phyloP scores from a whole-genome alignment of 2,113 vertebrate genomes.

The Grammomys surdaster region DNA sequence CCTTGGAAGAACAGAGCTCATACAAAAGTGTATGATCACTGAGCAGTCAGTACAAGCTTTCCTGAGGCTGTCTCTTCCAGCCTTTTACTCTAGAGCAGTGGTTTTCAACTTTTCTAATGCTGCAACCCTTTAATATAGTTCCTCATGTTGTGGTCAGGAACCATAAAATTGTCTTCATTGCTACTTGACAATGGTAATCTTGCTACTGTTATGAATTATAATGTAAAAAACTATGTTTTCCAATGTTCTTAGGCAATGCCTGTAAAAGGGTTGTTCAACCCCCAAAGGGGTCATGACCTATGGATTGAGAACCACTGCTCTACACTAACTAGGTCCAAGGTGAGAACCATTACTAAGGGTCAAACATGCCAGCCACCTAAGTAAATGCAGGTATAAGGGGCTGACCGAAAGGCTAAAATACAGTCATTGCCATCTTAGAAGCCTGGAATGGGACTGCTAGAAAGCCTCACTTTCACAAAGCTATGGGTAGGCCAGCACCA shows the following conservation, averaged over 20 bases:
- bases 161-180: background rate
- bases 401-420: background rate
- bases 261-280: background rate
- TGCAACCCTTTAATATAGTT: background rate
- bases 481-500: background rate
- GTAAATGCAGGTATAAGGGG: rapidly evolving
- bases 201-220: background rate
- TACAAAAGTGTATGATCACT: background rate
- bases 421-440: background rate
- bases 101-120: background rate
- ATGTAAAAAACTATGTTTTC: background rate
- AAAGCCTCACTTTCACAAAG: background rate
- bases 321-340: background rate
- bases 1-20: background rate
- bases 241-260: background rate
- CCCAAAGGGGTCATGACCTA: background rate
- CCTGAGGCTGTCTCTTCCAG: background rate
- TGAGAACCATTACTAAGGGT: background rate
- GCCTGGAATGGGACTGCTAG: too few relatives aligned
- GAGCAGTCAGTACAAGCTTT: background rate
- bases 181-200: background rate
- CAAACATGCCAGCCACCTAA: background rate
- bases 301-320: background rate
- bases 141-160: background rate
- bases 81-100: background rate